Evolutionary conservation across 2,888 invertebrate species (phyloP).

Genomic region (Caenorhabditis doughertyi): DNA sequence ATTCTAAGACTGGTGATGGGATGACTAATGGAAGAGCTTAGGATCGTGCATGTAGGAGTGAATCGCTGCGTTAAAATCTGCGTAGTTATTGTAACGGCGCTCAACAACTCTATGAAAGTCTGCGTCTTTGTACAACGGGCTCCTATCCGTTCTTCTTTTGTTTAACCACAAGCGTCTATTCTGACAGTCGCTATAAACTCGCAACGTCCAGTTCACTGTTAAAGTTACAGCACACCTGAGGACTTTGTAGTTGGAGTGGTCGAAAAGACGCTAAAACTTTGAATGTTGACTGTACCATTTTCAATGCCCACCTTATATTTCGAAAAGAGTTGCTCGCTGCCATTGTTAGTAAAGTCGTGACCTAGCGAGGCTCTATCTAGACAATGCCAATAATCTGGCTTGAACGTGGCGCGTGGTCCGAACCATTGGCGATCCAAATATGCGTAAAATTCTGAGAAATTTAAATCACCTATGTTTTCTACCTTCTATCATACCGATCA

Average conservation of each 20-base stretch:
- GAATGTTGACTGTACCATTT: too few species aligned
- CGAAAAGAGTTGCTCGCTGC: constrained; percentile 1
- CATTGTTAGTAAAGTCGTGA: constrained; percentile 5
- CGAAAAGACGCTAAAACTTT: background rate
- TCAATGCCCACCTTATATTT: constrained; percentile 4
- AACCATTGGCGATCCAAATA: background rate
- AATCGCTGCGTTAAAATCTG: background rate
- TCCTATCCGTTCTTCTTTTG: background rate
- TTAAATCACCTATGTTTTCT: too few species aligned
- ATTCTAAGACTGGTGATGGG: too few species aligned
- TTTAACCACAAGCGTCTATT: background rate
- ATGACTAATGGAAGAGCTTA: background rate
- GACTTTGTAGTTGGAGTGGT: background rate
- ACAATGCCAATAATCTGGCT: background rate
- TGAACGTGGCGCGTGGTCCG: background rate
- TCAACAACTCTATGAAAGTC: background rate
- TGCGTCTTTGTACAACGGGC: background rate
- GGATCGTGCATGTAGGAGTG: background rate
- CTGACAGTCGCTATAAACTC: background rate
- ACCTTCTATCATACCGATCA: background rate
- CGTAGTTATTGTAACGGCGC: background rate
- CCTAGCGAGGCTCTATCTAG: background rate
- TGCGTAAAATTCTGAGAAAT: background rate
- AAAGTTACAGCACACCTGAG: background rate
- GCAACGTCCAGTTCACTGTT: background rate